Evolutionary conservation across 2,888 invertebrate genomes (phyloP).

Genomic region (Drosophila pseudotalamancana): DNA sequence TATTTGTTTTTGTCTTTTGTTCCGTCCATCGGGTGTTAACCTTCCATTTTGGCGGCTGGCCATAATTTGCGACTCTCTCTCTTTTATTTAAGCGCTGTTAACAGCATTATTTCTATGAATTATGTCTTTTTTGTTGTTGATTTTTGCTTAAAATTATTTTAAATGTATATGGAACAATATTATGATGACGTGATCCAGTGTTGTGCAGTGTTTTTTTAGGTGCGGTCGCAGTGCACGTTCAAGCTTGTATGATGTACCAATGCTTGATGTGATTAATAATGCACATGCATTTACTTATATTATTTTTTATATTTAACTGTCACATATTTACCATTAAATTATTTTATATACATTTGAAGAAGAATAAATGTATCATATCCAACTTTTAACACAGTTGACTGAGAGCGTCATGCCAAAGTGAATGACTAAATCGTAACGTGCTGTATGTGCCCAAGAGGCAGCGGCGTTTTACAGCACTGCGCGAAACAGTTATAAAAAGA

Average conservation of each 20-base stretch:
- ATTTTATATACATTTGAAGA: too few species aligned
- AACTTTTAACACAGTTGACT: background rate
- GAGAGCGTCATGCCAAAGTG: background rate
- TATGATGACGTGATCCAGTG: slow-evolving; percentile 64
- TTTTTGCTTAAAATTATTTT: slow-evolving; percentile 33
- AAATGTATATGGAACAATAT: slow-evolving; percentile 57
- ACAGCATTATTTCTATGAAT: background rate
- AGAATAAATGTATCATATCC: too few species aligned
- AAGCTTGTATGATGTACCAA: background rate
- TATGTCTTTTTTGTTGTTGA: slow-evolving; percentile 1
- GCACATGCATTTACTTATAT: too few species aligned
- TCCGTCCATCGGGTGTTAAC: slow-evolving; percentile 1
- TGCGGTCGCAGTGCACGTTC: slow-evolving; percentile 13
- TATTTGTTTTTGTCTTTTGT: slow-evolving; percentile 45
- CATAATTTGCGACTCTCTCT: background rate
- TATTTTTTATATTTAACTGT: too few species aligned
- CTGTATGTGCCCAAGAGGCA: background rate
- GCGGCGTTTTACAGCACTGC: slow-evolving; percentile 34
- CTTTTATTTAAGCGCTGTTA: background rate
- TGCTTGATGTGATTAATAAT: too few species aligned
- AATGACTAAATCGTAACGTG: background rate
- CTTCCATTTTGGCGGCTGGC: slow-evolving; percentile 30
- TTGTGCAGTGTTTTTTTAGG: slow-evolving; percentile 10
- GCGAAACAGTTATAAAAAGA: slow-evolving; percentile 1
- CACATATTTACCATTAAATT: too few species aligned